Base-by-base conservation (phyloP, 2,888 invertebrate species). In the Philereme transversata region DNA sequence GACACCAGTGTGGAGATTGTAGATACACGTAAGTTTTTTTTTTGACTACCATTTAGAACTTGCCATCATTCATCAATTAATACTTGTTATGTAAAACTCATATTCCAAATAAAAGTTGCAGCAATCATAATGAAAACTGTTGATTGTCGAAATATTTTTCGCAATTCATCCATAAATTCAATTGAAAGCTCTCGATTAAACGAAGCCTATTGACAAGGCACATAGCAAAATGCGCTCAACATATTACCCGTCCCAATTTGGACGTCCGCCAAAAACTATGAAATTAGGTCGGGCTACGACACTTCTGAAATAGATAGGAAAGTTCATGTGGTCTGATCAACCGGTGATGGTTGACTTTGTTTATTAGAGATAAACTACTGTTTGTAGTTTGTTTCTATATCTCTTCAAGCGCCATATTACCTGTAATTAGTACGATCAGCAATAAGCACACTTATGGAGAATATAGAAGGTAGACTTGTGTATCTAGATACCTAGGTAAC, bases 21-120 rank as follows among this genome's bases (percentile, higher is more conserved):
- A 65, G 90, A 90, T 72, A 79, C 88, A 66, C 84, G 90, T 91
- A 66, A 90, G 90, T 88, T 64, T n/a, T 10, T 33, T 33, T 45
- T 10, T n/a, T n/a, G n/a, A 49, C 0, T 33, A 35, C 11, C 8
- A 34, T 44, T 58, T 48, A 43, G 11, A 44, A 5, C 40, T 40
- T 40, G 6, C 22, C 22, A 22, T 3, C 3, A 22, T 22, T 22
- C 22, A 22, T 22, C 22, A 22, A 22, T 22, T 22, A 22, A 22
- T 22, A 22, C 22, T 22, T 22, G 22, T 22, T 22, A 22, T 22
- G 22, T 22, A 36, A 36, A 36, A 36, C 7, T 6, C 44, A 53
- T 34, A 41, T 0, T 41, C 5, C 8, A 41, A 41, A 8, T 9
- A 9, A 51, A 51, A 56, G n/a, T 10, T 10, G 5, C 6, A 33